Evolutionary conservation across 37 sponge, comb jelly and placozoan species (phyloP).

Genomic region (Amphimedon queenslandica): DNA sequence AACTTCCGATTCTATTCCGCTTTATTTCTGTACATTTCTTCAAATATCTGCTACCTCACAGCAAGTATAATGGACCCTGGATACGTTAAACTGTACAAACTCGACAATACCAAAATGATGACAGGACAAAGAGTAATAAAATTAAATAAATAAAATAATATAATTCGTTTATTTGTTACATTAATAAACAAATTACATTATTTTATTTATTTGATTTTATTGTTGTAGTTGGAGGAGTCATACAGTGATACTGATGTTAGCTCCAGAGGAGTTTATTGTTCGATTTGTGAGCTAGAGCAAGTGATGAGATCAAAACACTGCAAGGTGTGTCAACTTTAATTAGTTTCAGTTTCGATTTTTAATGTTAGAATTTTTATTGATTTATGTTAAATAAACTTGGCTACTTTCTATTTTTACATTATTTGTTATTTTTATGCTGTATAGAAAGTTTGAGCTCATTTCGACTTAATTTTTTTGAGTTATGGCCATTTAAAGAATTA

Average conservation of each 20-base stretch:
- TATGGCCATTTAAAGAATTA: too few species aligned
- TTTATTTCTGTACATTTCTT: slow-evolving; percentile 9
- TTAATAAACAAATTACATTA: not conserved
- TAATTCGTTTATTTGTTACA: not conserved
- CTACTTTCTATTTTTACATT: too few species aligned
- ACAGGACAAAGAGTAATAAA: not conserved
- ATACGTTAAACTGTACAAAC: slow-evolving; percentile 7
- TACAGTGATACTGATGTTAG: too few species aligned
- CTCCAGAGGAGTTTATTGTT: too few species aligned
- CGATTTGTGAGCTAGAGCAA: slow-evolving; percentile 16
- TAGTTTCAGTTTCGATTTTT: too few species aligned
- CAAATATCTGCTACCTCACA: slow-evolving; percentile 30
- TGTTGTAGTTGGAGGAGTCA: too few species aligned
- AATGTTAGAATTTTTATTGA: too few species aligned
- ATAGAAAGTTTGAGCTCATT: too few species aligned
- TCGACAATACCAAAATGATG: not conserved
- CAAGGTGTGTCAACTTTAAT: too few species aligned
- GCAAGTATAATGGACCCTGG: slow-evolving; percentile 47
- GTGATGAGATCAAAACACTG: slow-evolving; percentile 69
- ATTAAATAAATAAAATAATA: not conserved
- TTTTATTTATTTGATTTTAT: not conserved
- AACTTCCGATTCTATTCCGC: slow-evolving; percentile 21
- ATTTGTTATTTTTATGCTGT: too few species aligned
- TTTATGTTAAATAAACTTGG: too few species aligned
- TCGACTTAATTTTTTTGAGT: too few species aligned